A percentile compares a stretch with the other conserved stretches of the same genome.
phyloP scores from a whole-genome alignment of 2,113 vertebrate species.

The Heterocephalus glaber region DNA sequence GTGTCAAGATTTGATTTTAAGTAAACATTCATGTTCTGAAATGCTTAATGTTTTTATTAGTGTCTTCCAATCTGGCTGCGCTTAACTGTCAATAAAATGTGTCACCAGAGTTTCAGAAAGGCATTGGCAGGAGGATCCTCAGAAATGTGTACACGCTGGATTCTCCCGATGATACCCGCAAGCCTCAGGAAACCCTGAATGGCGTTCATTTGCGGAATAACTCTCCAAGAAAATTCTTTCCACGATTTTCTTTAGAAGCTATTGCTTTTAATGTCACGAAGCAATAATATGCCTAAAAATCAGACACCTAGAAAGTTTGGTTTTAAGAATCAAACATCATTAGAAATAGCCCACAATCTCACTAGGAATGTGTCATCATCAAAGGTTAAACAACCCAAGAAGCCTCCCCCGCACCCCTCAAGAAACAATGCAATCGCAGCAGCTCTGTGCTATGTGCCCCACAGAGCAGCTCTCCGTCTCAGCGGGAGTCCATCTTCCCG shows the following conservation, averaged over 20 bases:
- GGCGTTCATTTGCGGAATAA: not conserved
- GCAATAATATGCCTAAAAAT: not conserved
- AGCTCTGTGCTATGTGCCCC: not conserved
- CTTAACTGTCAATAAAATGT: not conserved
- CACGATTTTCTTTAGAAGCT: not conserved
- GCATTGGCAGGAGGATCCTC: not conserved
- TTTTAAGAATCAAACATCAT: not conserved
- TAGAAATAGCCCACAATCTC: not conserved
- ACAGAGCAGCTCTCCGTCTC: not conserved
- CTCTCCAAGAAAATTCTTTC: conserved; percentile 19
- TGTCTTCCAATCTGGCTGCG: not conserved
- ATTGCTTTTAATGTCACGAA: not conserved
- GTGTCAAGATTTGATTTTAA: conserved; percentile 10
- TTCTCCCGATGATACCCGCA: not conserved
- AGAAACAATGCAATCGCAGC: conserved; percentile 19
- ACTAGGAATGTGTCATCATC: conserved; percentile 22
- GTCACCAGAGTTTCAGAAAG: not conserved
- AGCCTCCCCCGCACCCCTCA: no score
- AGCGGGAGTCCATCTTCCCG: not conserved
- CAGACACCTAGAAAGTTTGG: not conserved
- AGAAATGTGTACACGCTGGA: no score
- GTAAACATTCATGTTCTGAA: conserved; percentile 1
- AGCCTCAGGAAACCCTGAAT: not conserved
- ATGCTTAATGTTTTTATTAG: not conserved
- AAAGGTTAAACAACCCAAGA: conserved; percentile 47